Evolutionary conservation across 2,797 vertebrate species (phyloP).

Genomic region (Anguilla pacifica): DNA sequence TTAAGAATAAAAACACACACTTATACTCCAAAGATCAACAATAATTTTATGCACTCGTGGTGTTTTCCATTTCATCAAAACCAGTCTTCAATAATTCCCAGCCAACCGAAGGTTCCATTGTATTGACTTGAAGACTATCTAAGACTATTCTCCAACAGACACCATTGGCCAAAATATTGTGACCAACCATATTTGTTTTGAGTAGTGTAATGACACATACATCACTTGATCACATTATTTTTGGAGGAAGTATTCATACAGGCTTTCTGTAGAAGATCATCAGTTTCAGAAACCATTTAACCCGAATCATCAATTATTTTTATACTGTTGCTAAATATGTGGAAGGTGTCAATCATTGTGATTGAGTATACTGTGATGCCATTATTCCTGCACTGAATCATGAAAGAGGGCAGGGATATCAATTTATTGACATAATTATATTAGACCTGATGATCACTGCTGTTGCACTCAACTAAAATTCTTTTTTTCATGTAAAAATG

Average conservation of each 20-base stretch:
- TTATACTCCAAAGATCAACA: background rate
- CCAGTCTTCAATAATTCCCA: background rate
- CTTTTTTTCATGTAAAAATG: background rate
- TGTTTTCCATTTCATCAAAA: background rate
- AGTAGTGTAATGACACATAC: background rate
- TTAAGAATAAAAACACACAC: background rate
- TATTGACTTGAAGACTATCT: background rate
- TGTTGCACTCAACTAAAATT: background rate
- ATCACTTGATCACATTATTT: background rate
- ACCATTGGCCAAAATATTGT: background rate
- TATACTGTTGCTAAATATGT: background rate
- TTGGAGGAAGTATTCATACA: background rate
- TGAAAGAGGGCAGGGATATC: background rate
- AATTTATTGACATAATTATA: background rate
- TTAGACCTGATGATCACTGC: background rate
- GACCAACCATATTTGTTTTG: background rate
- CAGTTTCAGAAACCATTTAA: constrained; percentile 4
- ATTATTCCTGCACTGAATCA: background rate
- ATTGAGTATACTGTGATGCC: background rate
- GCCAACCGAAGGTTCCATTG: background rate
- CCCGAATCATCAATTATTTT: background rate
- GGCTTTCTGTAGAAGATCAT: background rate
- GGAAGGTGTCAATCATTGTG: constrained; percentile 11
- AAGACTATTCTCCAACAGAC: background rate
- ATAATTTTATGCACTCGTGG: background rate